Evolutionary conservation across 2,113 vertebrate genomes (phyloP), one percentile per base, ranked within the genome.

Genomic region (Antennarius striatus): DNA sequence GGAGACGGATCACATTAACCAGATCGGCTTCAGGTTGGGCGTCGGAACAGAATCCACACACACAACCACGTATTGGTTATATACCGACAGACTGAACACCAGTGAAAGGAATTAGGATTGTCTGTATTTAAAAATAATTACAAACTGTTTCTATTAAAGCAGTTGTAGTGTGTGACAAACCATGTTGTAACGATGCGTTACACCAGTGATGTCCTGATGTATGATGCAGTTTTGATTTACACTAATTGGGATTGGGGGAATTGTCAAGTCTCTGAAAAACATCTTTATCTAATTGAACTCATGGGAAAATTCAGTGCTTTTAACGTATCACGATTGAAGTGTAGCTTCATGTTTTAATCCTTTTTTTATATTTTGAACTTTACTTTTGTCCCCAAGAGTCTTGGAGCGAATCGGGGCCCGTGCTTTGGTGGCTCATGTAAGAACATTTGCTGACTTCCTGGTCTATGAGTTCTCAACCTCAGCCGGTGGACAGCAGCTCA

Each of bases 391-490:
- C 61, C 22, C 80, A 51, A 99, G 98, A 79, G 98, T 99, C 0
- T 78, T 99, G 80, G 98, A 99, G 87, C 93, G 95, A 59, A 99
- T 99, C 59, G 98, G 98, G 16, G 97, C 97, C 6, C 94, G 97
- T 59, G 96, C 98, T 3, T 89, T 99, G 54, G 97, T 99, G 79
- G 96, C 97, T 50, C 98, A 99, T 0, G 96, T 99, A 61, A 92
- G 98, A 65, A 99, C 97, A 0, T 99, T 99, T 72, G 98, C 98
- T 0, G 98, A 99, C 91, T 99, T 99, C 86, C 89, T 99, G 42
- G 98, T 99, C 6, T 99, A 99, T 56, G 98, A 99, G 57, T 99
- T 99, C 84, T 98, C 97, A 28, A 99, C 97, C 0, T 99, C 98
- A 9, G 96, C 97, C 0, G 98, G 98, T 1, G 98, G 98, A 30